Conservation (phyloP, 2,113 vertebrate genomes). For the Eretmochelys imbricata region DNA sequence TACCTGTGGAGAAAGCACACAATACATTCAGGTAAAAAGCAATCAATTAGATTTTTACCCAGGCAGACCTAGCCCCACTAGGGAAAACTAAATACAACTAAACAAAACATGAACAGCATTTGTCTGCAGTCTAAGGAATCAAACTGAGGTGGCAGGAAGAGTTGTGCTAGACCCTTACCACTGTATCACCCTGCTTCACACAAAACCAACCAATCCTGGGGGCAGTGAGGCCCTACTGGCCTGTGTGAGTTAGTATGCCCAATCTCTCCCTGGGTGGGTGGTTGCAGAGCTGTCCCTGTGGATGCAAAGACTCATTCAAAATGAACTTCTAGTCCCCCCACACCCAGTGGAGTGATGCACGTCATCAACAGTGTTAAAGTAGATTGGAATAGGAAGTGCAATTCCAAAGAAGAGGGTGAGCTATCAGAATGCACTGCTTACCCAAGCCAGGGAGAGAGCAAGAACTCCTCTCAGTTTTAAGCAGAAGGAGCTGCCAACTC, state of each 20-base stretch:
- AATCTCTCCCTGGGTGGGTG: neutral
- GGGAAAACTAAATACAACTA: neutral
- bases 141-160: neutral
- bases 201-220: neutral
- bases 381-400: neutral
- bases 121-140: neutral
- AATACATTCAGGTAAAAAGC: neutral
- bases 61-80: neutral
- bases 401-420: neutral
- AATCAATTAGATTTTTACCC: neutral
- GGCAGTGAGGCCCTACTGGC: neutral
- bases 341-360: neutral
- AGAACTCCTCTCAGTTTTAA: neutral
- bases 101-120: neutral
- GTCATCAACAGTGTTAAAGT: neutral
- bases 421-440: conserved; percentile 32
- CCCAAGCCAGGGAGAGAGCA: neutral
- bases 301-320: neutral
- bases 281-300: neutral
- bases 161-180: neutral
- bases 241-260: neutral
- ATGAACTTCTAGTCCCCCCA: neutral
- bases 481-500: neutral
- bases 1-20: conserved; percentile 80
- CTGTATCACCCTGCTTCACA: neutral